A percentile compares a stretch with the other conserved stretches of the same genome.
phyloP scores from a whole-genome alignment of 2,888 invertebrate genomes.

The Himalopsyche tibetana region DNA sequence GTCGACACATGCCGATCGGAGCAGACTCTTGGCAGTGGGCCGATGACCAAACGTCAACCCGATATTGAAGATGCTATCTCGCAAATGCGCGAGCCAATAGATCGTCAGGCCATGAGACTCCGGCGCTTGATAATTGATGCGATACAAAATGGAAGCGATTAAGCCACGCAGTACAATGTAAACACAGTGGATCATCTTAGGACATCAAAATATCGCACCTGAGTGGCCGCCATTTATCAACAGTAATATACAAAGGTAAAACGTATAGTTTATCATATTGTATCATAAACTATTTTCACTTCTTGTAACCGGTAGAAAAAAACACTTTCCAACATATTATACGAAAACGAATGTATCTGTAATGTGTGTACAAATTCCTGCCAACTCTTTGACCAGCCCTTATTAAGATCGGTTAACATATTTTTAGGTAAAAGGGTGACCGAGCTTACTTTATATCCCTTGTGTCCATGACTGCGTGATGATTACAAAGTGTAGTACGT shows the following conservation, averaged over 20 bases:
- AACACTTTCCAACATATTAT: too few relatives aligned
- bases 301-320: too few relatives aligned
- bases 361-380: too few relatives aligned
- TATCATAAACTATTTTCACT: too few relatives aligned
- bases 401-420: too few relatives aligned
- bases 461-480: too few relatives aligned
- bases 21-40: slow-evolving; percentile 19
- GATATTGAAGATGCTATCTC: slow-evolving; percentile 17
- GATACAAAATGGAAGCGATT: slow-evolving; percentile 1
- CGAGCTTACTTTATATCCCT: too few relatives aligned
- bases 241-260: not conserved
- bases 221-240: not conserved
- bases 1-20: slow-evolving; percentile 4
- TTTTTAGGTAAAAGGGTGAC: too few relatives aligned
- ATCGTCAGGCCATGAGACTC: slow-evolving; percentile 11
- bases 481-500: too few relatives aligned
- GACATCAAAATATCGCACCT: not conserved
- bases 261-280: not conserved
- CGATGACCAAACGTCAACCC: slow-evolving; percentile 14
- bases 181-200: not conserved
- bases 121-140: slow-evolving; percentile 5
- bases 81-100: slow-evolving; percentile 1
- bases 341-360: too few relatives aligned
- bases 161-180: not conserved
- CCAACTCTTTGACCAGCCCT: too few relatives aligned